Percentiles rank a stretch among this genome's conserved stretches.
These are phyloP conservation scores for Pangasius mekongensis DNA, from an alignment of 2,797 vertebrate genomes.

Conservation along the genomic window DNA sequence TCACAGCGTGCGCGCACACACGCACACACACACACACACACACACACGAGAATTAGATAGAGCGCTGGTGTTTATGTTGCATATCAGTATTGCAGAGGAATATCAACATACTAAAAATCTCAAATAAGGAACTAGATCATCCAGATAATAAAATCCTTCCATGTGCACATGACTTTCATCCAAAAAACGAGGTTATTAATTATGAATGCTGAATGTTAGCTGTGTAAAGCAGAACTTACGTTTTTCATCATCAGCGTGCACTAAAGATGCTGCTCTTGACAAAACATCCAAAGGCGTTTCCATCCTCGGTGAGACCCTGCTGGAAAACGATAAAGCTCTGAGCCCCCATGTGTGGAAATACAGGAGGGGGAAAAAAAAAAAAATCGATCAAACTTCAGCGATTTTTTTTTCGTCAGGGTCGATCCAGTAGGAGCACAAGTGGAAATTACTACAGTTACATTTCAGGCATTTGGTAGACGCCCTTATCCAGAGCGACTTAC, in stretches of 20 bases:
- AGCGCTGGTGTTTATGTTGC: background rate
- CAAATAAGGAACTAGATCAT: background rate
- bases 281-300: constrained; percentile 97
- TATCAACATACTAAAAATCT: background rate
- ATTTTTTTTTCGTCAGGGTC: background rate
- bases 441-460: background rate
- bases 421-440: background rate
- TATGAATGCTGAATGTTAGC: background rate
- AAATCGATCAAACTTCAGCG: background rate
- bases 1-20: background rate
- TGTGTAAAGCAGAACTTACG: constrained; percentile 80
- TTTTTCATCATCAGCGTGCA: constrained; percentile 95
- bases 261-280: constrained; percentile 95
- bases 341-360: constrained; percentile 1
- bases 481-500: no score
- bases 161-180: background rate
- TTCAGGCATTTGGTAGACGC: no score
- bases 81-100: background rate
- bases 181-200: background rate
- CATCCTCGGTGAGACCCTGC: constrained; percentile 85
- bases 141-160: background rate
- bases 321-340: constrained; percentile 44
- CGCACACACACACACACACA: background rate
- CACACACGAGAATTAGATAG: background rate
- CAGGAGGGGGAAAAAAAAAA: background rate